Evolutionary conservation across 2,797 vertebrate genomes (phyloP).

Genomic region (Tenualosa ilisha): DNA sequence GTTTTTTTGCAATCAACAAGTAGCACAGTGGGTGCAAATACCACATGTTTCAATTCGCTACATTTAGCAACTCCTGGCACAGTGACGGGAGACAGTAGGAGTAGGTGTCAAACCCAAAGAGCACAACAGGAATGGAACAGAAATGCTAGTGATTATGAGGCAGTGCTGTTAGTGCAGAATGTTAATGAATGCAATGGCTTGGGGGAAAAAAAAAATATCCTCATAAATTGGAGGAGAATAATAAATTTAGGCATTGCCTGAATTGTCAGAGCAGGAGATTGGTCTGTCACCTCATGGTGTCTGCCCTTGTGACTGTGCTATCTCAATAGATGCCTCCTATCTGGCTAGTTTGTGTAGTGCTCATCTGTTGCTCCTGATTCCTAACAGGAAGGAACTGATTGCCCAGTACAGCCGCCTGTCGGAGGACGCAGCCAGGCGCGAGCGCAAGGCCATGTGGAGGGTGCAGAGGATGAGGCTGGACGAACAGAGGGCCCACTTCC

Average conservation of each 20-base stretch:
- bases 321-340: too few species aligned
- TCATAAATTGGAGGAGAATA: neutral
- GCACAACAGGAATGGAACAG: neutral
- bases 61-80: neutral
- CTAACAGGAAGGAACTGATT: conserved; percentile 87
- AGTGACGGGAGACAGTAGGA: neutral
- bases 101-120: neutral
- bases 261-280: neutral
- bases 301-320: too few species aligned
- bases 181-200: neutral
- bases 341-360: neutral
- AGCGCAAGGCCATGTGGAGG: conserved; percentile 88
- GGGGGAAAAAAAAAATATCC: neutral
- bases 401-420: conserved; percentile 89
- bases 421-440: conserved; percentile 88
- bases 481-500: conserved; percentile 78
- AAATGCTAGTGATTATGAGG: neutral
- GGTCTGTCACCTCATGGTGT: neutral
- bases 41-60: neutral
- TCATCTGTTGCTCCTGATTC: neutral
- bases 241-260: neutral
- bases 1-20: neutral
- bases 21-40: neutral
- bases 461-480: conserved; percentile 84
- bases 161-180: neutral